These are phyloP conservation scores for Stenurella melanura DNA, from an alignment of 2,888 invertebrate genomes.

Conservation along the genomic window DNA sequence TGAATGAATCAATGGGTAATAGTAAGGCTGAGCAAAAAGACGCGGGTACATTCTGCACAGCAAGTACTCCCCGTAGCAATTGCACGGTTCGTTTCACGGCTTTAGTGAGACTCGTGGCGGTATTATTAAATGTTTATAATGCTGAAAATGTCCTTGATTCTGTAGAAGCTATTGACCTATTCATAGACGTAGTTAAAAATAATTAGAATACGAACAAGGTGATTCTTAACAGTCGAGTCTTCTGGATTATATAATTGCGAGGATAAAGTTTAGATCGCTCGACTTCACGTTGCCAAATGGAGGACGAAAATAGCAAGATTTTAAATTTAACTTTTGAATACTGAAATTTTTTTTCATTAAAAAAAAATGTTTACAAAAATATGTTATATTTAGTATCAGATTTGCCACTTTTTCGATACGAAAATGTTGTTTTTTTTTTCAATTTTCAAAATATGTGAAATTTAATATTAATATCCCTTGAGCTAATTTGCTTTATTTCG, in stretches of 20 bases:
- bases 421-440: too few species aligned
- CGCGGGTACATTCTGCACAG: constrained; percentile 3
- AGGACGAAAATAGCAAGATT: too few species aligned
- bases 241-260: background rate
- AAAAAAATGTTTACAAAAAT: too few species aligned
- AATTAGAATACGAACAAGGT: constrained; percentile 38
- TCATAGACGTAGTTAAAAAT: constrained; percentile 55
- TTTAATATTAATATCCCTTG: too few species aligned
- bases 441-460: too few species aligned
- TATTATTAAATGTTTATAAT: constrained; percentile 34
- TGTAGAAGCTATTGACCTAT: constrained; percentile 64
- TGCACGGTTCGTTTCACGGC: constrained; percentile 29
- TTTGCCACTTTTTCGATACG: too few species aligned
- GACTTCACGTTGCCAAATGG: too few species aligned
- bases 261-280: too few species aligned
- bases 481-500: too few species aligned
- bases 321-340: too few species aligned
- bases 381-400: too few species aligned
- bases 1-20: background rate
- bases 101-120: background rate
- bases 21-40: background rate
- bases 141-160: constrained; percentile 61
- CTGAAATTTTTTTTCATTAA: too few species aligned
- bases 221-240: constrained; percentile 6
- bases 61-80: constrained; percentile 4